Base-by-base conservation (phyloP, 1,140 invertebrate species). In the Tribolium madens region DNA sequence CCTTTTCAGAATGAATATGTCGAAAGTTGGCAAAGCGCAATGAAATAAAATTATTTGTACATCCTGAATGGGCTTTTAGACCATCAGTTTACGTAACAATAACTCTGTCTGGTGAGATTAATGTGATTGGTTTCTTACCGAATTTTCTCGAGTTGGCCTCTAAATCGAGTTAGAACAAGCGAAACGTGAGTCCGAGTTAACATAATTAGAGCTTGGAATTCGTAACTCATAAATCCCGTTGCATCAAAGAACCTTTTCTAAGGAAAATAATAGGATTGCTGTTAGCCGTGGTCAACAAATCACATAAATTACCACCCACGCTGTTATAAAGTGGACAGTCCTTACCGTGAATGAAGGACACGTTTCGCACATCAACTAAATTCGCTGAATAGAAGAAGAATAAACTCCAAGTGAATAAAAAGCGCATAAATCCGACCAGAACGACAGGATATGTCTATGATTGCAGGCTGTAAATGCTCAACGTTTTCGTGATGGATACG, bases 251-350 rank as follows among this genome's bases (percentile, higher is more conserved):
- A 71, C 36, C 13, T 42, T n/a, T n/a, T n/a, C 50, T 18, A 47
- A 12, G 10, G 36, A 71, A 71, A 47, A 71, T 71, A 71, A 71
- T 71, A 71, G 9, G 47, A 26, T 72, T 72, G 70, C 70, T 13
- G 46, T 71, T 10, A 70, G 17, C 69, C 36, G 31, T 72, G 50
- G 70, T 50, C 70, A 50, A 72, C 47, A 72, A 53, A 48, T 72
- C 70, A 72, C 70, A 72, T 50, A 72, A 72, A 72, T 50, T 72
- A 72, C 70, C 70, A 72, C 70, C 70, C 70, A 72, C 70, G 50
- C 31, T 17, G 70, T 31, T 52, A 72, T 72, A 72, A 72, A 72
- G 17, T 50, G 50, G 31, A 26, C 47, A 72, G 26, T 50, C 31
- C 47, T 50, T 72, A 21, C 12, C 46, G 15, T 72, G 47, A 72